Conservation (phyloP, 1,140 invertebrate species). For the Neodiprion pinetum region DNA sequence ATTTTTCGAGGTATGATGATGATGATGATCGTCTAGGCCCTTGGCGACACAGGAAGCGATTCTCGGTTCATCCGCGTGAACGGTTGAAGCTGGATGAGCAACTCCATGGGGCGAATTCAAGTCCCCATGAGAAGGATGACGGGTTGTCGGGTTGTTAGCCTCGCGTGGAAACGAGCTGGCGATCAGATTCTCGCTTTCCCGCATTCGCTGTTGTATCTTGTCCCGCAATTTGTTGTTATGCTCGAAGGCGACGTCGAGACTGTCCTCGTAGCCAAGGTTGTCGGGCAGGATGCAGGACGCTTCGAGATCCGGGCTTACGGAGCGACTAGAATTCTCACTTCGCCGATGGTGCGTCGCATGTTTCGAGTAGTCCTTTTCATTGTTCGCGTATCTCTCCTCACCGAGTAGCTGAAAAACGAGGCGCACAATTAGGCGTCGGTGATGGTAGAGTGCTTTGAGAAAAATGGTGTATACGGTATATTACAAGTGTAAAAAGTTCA, state of each 20-base stretch:
- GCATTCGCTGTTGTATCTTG: slow-evolving; percentile 59
- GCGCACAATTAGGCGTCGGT: not conserved
- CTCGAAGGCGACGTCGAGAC: slow-evolving; percentile 58
- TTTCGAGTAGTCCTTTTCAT: slow-evolving; percentile 35
- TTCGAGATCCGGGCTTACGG: slow-evolving; percentile 41
- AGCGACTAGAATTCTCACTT: slow-evolving; percentile 49
- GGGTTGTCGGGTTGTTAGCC: not conserved
- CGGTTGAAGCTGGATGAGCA: not conserved
- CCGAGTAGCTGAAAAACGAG: slow-evolving; percentile 51
- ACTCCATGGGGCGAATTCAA: not conserved
- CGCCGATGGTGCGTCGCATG: slow-evolving; percentile 20
- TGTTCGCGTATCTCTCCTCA: slow-evolving; percentile 53
- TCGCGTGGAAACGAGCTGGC: slow-evolving; percentile 46
- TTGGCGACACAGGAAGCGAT: not conserved
- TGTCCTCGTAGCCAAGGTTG: slow-evolving; percentile 56
- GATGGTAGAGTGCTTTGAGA: not conserved
- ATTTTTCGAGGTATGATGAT: slow-evolving; percentile 1
- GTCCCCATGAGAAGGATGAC: not conserved
- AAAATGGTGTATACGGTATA: too few species aligned
- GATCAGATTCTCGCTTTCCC: slow-evolving; percentile 56
- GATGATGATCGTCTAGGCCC: not conserved
- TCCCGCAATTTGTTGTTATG: slow-evolving; percentile 59
- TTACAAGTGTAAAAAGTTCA: too few species aligned
- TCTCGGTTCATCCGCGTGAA: not conserved
- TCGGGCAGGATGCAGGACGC: slow-evolving; percentile 36